Conservation (phyloP, 2,888 invertebrate species). For the Idaea aversata region DNA sequence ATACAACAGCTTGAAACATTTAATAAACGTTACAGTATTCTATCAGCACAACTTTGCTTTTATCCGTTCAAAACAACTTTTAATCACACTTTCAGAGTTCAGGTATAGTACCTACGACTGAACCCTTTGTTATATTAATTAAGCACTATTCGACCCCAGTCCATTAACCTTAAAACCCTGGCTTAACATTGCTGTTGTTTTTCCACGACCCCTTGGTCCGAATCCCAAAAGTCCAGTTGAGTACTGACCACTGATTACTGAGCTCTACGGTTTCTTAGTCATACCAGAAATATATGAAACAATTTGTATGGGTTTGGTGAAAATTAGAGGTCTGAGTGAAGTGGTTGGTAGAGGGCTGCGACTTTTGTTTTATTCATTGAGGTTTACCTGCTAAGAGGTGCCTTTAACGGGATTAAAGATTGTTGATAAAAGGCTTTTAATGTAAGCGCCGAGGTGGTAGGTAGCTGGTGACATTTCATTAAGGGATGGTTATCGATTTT, state of each 20-base stretch:
- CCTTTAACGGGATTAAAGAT: slow-evolving; percentile 75
- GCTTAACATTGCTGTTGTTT: slow-evolving; percentile 62
- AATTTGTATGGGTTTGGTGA: slow-evolving; percentile 17
- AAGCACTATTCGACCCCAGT: slow-evolving; percentile 59
- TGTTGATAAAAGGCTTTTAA: slow-evolving; percentile 71
- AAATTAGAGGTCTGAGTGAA: slow-evolving; percentile 33
- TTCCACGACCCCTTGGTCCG: slow-evolving; percentile 55
- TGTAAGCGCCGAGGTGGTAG: slow-evolving; percentile 46
- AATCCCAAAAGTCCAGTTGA: slow-evolving; percentile 66
- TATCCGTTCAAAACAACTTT: slow-evolving; percentile 14
- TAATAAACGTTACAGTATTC: neutral
- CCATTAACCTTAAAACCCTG: slow-evolving; percentile 69
- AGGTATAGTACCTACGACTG: slow-evolving; percentile 37
- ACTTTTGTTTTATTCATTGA: slow-evolving; percentile 73
- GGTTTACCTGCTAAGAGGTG: slow-evolving; percentile 63
- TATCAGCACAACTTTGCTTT: slow-evolving; percentile 27
- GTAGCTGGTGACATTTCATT: slow-evolving; percentile 62
- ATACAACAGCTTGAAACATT: neutral
- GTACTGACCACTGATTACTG: slow-evolving; percentile 44
- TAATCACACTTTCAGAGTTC: slow-evolving; percentile 11
- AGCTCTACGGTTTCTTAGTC: slow-evolving; percentile 22
- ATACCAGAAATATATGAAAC: slow-evolving; percentile 20
- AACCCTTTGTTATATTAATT: slow-evolving; percentile 70
- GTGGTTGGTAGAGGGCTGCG: slow-evolving; percentile 42
- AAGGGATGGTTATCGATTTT: slow-evolving; percentile 62